A percentile compares a stretch with the other conserved stretches of the same genome.
These are phyloP conservation scores for Prorops nasuta DNA, from an alignment of 1,140 invertebrate genomes.

Conservation along the genomic window DNA sequence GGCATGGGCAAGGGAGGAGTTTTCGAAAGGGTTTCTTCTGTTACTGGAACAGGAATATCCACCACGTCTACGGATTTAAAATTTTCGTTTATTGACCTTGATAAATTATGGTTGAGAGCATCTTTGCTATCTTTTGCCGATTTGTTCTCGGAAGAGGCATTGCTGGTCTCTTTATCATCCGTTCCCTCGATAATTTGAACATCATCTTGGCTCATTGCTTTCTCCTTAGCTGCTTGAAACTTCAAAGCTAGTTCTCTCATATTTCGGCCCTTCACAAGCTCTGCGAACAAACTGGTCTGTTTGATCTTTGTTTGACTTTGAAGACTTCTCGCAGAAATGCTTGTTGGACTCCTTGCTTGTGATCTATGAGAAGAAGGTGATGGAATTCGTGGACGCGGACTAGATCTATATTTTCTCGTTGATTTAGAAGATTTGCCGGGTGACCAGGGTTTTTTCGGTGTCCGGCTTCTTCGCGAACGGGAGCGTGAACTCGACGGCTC, in stretches of 20 bases:
- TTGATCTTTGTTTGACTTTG: slow-evolving; percentile 68
- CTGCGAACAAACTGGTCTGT: slow-evolving; percentile 83
- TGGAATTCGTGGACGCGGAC: slow-evolving; percentile 47
- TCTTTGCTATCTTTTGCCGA: slow-evolving; percentile 33
- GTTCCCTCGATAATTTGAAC: slow-evolving; percentile 51
- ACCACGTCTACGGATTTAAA: slow-evolving; percentile 55
- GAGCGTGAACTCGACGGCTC: slow-evolving; percentile 44
- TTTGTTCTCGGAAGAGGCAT: slow-evolving; percentile 21
- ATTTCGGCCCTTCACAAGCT: slow-evolving; percentile 80
- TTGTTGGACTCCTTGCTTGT: slow-evolving; percentile 48
- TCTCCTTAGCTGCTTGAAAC: slow-evolving; percentile 60
- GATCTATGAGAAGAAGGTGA: slow-evolving; percentile 46
- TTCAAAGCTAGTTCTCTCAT: slow-evolving; percentile 73
- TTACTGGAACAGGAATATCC: slow-evolving; percentile 61
- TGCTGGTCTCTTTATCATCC: slow-evolving; percentile 44
- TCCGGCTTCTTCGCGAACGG: slow-evolving; percentile 46
- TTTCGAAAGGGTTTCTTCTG: slow-evolving; percentile 28
- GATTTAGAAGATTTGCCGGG: slow-evolving; percentile 45
- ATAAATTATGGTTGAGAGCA: slow-evolving; percentile 22
- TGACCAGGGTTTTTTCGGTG: slow-evolving; percentile 52
- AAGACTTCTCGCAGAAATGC: slow-evolving; percentile 58
- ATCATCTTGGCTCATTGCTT: slow-evolving; percentile 47
- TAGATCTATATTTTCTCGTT: slow-evolving; percentile 48
- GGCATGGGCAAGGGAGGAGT: slow-evolving; percentile 43
- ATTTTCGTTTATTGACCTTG: slow-evolving; percentile 34